These are phyloP conservation scores for Caenorhabditis becei DNA, from an alignment of 2,888 invertebrate genomes.

Conservation along the genomic window DNA sequence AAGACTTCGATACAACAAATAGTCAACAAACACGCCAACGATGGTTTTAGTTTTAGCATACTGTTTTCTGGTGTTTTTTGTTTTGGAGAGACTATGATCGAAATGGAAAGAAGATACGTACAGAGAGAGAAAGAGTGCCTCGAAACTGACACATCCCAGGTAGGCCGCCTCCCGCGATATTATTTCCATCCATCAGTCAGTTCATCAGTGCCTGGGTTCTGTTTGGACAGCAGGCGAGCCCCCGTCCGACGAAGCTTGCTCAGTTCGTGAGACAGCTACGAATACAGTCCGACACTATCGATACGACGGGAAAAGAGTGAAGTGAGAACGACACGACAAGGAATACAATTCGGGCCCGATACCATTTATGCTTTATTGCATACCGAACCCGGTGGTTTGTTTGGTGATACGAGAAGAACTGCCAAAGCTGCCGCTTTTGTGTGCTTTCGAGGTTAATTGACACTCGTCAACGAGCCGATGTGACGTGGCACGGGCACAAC, in stretches of 20 bases:
- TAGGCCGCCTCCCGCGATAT: slow-evolving; percentile 40
- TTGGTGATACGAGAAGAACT: slow-evolving; percentile 32
- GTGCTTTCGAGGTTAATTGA: slow-evolving; percentile 41
- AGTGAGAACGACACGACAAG: neutral
- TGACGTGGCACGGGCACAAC: neutral
- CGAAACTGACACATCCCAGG: slow-evolving; percentile 38
- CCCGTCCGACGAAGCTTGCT: slow-evolving; percentile 17
- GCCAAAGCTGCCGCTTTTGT: slow-evolving; percentile 29
- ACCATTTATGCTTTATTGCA: slow-evolving; percentile 42
- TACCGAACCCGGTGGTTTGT: slow-evolving; percentile 17
- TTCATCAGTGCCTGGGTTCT: slow-evolving; percentile 39
- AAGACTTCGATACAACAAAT: neutral
- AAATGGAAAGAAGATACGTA: neutral
- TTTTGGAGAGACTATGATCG: neutral
- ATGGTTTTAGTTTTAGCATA: slow-evolving; percentile 8
- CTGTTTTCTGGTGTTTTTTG: neutral
- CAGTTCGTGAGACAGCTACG: slow-evolving; percentile 48
- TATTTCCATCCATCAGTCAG: slow-evolving; percentile 52
- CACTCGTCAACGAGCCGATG: slow-evolving; percentile 33
- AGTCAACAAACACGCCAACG: neutral
- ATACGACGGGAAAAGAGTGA: slow-evolving; percentile 23
- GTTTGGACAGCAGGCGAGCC: slow-evolving; percentile 52
- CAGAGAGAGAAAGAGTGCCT: slow-evolving; percentile 1
- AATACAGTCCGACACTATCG: slow-evolving; percentile 28
- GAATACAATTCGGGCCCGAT: slow-evolving; percentile 8